Conservation (phyloP, 2,113 vertebrate genomes). For the Chaetura pelagica region DNA sequence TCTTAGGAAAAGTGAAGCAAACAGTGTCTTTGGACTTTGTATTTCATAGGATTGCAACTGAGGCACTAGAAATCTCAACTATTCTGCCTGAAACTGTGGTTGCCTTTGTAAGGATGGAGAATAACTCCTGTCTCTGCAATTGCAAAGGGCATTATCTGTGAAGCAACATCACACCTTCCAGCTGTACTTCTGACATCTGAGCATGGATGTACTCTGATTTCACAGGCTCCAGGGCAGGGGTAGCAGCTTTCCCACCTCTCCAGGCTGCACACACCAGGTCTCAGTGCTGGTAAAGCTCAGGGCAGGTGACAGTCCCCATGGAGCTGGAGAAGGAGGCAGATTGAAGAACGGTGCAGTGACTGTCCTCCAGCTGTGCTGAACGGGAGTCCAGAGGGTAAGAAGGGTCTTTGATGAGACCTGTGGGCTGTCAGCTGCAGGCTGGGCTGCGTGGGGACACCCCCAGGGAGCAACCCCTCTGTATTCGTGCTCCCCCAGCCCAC, state of each 20-base stretch:
- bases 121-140: background rate
- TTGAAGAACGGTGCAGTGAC: accelerated
- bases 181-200: accelerated
- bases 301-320: accelerated
- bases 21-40: background rate
- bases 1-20: background rate
- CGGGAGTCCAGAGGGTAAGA: background rate
- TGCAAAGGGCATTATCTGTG: background rate
- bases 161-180: background rate
- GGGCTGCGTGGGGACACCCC: background rate
- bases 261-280: accelerated
- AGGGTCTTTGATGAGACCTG: background rate
- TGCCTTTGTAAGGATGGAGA: background rate
- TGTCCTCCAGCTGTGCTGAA: accelerated
- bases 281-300: accelerated
- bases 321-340: background rate
- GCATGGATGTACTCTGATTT: background rate
- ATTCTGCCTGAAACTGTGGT: background rate
- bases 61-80: background rate
- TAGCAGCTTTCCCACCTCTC: background rate
- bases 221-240: background rate
- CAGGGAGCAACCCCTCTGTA: accelerated
- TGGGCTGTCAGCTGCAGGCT: background rate
- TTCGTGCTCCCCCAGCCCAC: too few relatives aligned
- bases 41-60: background rate